These are phyloP conservation scores for Paratilapia polleni DNA, from an alignment of 2,113 vertebrate genomes.

Conservation along the genomic window DNA sequence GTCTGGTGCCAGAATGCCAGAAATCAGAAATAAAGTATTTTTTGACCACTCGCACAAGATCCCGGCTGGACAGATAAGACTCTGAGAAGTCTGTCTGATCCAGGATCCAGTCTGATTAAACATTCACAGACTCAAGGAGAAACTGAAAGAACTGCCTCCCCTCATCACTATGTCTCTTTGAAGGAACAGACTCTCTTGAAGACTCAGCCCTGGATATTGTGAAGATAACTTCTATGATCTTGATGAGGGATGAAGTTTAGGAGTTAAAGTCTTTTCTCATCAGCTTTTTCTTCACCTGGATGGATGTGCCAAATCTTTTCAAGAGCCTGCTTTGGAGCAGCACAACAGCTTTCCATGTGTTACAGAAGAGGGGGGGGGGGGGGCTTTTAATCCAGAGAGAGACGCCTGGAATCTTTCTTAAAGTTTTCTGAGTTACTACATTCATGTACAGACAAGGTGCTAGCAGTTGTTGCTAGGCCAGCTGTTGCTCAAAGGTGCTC, in stretches of 20 bases:
- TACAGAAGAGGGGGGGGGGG: background rate
- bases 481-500: background rate
- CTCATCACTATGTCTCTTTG: background rate
- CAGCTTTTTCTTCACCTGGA: background rate
- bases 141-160: background rate
- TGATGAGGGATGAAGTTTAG: background rate
- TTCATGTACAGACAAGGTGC: background rate
- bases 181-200: background rate
- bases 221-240: background rate
- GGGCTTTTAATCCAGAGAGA: background rate
- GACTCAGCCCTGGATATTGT: background rate
- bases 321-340: too few relatives aligned
- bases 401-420: background rate
- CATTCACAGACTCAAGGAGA: background rate
- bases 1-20: background rate
- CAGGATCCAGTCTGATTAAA: background rate
- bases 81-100: background rate
- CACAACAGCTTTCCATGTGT: background rate
- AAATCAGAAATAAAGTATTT: background rate
- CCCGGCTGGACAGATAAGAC: background rate
- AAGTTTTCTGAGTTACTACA: background rate
- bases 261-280: background rate
- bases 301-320: background rate
- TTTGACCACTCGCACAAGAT: background rate
- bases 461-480: background rate